A percentile compares a stretch with the other conserved stretches of the same genome.
These are phyloP conservation scores for Leucoraja ocellata DNA, from an alignment of 2,797 vertebrate genomes.

Conservation along the genomic window DNA sequence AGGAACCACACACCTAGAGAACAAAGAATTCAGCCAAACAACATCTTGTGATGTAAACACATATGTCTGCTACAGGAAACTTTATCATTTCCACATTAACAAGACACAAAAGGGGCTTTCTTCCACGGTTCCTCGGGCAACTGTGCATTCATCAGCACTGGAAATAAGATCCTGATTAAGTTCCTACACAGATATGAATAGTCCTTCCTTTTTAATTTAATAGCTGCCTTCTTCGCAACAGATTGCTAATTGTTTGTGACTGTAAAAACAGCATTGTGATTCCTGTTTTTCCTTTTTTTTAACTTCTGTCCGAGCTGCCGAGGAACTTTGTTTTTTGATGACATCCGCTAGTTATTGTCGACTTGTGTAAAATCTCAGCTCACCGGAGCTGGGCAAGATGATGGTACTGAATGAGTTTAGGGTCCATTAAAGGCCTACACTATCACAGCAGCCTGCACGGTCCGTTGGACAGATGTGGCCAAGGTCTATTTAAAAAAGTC, in stretches of 20 bases:
- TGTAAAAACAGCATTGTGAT: slow-evolving; percentile 61
- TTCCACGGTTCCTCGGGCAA: slow-evolving; percentile 72
- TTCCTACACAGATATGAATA: slow-evolving; percentile 88
- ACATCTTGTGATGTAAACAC: slow-evolving; percentile 69
- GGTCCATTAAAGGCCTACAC: slow-evolving; percentile 58
- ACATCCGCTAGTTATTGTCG: slow-evolving; percentile 50
- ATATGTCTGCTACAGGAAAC: slow-evolving; percentile 75
- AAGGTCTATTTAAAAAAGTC: slow-evolving; percentile 65
- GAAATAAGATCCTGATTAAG: slow-evolving; percentile 94
- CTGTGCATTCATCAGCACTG: slow-evolving; percentile 76
- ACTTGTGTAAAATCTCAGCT: slow-evolving; percentile 64
- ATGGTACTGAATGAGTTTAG: slow-evolving; percentile 60
- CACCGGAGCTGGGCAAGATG: slow-evolving; percentile 64
- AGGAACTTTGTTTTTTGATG: slow-evolving; percentile 7
- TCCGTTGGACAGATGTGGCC: slow-evolving; percentile 84
- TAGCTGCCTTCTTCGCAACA: slow-evolving; percentile 69
- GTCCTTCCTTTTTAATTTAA: slow-evolving; percentile 65
- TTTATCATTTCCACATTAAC: slow-evolving; percentile 82
- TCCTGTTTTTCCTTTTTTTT: slow-evolving; percentile 45
- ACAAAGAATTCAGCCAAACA: slow-evolving; percentile 82
- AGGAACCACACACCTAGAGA: slow-evolving; percentile 59
- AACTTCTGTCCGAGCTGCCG: background rate
- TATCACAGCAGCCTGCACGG: slow-evolving; percentile 60
- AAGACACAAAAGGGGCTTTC: slow-evolving; percentile 81
- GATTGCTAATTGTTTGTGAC: slow-evolving; percentile 75